Base-by-base conservation (phyloP, 2,113 vertebrate species). In the Ardeotis arabs region DNA sequence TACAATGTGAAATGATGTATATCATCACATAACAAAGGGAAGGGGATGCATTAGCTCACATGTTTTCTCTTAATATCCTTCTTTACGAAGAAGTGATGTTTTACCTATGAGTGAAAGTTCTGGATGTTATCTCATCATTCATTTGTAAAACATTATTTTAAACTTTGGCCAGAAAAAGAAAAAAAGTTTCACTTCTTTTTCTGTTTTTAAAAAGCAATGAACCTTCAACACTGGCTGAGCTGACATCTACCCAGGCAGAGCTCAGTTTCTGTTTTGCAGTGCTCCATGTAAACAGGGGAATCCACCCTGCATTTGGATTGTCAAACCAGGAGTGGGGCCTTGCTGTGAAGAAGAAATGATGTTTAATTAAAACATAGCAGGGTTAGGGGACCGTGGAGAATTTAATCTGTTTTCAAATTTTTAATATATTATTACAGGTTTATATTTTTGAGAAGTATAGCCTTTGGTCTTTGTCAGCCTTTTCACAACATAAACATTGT, bases 321-420 rank as follows among this genome's bases (percentile, higher is more conserved):
- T 37, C 39, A 68, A 39, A 52, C 25, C 55, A 49, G 27, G 20
- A 67, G 10, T 17, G n/a, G 2, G 23, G 1, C 35, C 62, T 56
- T 52, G n/a, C 81, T 60, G 25, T 1, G 0, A 78, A 45, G 22
- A 60, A 37, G 28, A 29, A 58, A 6, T 0, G 1, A 6, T 27
- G 12, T 44, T 84, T 53, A 63, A 62, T 66, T 47, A 28, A 35
- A 25, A 55, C 41, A 17, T 45, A 6, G 8, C 9, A 37, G 7
- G 5, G 6, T 27, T 25, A 62, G 10, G 19, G 15, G 31, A 56
- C 29, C 79, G 10, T 22, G 49, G 3, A 15, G 15, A 64, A 79
- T 64, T 41, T 7, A 35, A 50, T 25, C 27, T 50, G 7, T 75
- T 81, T 70, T 68, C 64, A 22, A 62, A 41, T 75, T 68, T 33